phyloP scores from a whole-genome alignment of 2,888 invertebrate genomes.

The Agapostemon virescens region DNA sequence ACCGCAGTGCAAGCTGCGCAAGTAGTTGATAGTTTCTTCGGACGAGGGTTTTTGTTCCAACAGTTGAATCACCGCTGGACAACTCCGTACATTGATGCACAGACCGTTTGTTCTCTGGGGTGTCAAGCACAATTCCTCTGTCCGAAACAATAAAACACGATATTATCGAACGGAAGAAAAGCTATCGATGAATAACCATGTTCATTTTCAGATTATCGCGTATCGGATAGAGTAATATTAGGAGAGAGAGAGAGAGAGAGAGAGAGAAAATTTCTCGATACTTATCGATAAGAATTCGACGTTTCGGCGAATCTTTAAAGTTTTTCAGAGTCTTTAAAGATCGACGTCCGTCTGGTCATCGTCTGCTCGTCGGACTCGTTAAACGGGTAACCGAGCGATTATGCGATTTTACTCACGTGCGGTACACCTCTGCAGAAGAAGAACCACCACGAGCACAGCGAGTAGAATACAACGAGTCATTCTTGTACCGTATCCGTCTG shows the following conservation, averaged over 20 bases:
- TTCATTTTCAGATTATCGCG: too few species aligned
- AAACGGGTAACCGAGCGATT: background rate
- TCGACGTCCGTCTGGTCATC: background rate
- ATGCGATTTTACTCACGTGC: conserved; percentile 50
- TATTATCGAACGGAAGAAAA: background rate
- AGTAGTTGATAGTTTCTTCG: conserved; percentile 64
- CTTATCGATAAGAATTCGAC: too few species aligned
- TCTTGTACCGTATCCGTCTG: background rate
- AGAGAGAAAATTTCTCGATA: too few species aligned
- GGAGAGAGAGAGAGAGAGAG: too few species aligned
- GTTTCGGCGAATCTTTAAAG: too few species aligned
- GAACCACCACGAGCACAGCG: conserved; percentile 12
- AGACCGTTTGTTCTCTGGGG: conserved; percentile 72
- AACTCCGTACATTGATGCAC: conserved; percentile 79
- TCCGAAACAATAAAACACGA: background rate
- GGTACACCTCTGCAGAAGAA: conserved; percentile 8
- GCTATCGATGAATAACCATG: background rate
- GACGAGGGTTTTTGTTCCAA: conserved; percentile 69
- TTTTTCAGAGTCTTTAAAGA: background rate
- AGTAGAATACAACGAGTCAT: conserved; percentile 32
- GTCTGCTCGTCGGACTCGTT: background rate
- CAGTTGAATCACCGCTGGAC: conserved; percentile 74
- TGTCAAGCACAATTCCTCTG: conserved; percentile 71
- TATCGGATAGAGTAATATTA: too few species aligned
- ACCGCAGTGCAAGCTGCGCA: conserved; percentile 80